Conservation (phyloP, 2,113 vertebrate species). For the Oreotrochilus melanogaster region DNA sequence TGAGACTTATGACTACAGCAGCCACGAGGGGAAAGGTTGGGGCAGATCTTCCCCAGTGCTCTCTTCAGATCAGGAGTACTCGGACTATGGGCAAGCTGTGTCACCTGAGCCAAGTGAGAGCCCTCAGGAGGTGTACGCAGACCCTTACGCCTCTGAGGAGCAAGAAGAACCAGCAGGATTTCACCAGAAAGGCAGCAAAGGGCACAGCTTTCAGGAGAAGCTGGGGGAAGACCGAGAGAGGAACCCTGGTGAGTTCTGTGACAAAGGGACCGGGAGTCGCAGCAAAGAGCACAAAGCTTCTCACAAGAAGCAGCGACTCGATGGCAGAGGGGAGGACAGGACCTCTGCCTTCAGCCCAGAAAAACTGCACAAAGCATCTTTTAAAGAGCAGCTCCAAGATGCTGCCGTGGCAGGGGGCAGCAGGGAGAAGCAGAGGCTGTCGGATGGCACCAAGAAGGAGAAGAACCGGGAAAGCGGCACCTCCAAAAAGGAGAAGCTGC, state of each 20-base stretch:
- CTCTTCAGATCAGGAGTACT: conserved; percentile 81
- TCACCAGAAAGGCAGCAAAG: conserved; percentile 69
- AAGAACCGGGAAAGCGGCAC: conserved; percentile 68
- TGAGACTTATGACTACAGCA: conserved; percentile 36
- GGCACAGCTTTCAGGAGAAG: conserved; percentile 73
- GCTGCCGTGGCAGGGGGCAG: not conserved
- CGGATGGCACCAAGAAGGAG: conserved; percentile 70
- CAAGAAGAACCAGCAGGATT: conserved; percentile 61
- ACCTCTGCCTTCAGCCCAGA: conserved; percentile 56
- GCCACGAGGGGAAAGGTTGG: conserved; percentile 75
- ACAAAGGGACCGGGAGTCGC: conserved; percentile 79
- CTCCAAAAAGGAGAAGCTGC: conserved; percentile 64
- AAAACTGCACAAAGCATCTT: conserved; percentile 63
- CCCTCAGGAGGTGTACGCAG: conserved; percentile 72
- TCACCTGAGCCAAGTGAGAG: conserved; percentile 82
- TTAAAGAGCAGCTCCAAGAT: conserved; percentile 74
- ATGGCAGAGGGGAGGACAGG: conserved; percentile 65
- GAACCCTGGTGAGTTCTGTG: conserved; percentile 70
- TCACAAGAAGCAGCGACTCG: conserved; percentile 72
- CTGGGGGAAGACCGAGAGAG: conserved; percentile 27
- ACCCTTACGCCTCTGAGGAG: conserved; percentile 68
- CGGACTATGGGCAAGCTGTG: conserved; percentile 79
- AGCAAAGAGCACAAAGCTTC: conserved; percentile 81
- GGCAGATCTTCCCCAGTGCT: conserved; percentile 73
- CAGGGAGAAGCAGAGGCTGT: conserved; percentile 69